Conservation (phyloP, 2,888 invertebrate genomes). For the Leucophora obtusa region DNA sequence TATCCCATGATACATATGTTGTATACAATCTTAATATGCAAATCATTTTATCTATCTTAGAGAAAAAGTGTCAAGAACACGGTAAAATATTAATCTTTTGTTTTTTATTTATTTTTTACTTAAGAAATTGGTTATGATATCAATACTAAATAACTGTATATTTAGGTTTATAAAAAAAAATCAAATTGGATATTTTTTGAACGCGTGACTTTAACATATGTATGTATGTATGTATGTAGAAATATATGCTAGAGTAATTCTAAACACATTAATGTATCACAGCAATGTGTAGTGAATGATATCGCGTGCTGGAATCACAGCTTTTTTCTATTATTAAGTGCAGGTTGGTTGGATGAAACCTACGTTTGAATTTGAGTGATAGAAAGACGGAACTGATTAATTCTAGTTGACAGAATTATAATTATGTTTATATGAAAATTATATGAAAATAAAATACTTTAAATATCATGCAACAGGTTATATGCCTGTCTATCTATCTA, state of each 20-base stretch:
- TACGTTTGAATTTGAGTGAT: constrained; percentile 43
- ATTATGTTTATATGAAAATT: constrained; percentile 64
- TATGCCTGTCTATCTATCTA: constrained; percentile 3
- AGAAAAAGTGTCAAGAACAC: constrained; percentile 20
- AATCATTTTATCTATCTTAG: constrained; percentile 39
- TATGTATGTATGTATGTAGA: too few species aligned
- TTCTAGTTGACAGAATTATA: constrained; percentile 65
- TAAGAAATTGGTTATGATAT: constrained; percentile 30
- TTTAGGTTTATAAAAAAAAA: constrained; percentile 3
- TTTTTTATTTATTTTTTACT: constrained; percentile 19
- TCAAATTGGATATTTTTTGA: constrained; percentile 19
- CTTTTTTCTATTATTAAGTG: constrained; percentile 37
- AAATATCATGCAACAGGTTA: constrained; percentile 51
- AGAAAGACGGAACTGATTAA: constrained; percentile 68
- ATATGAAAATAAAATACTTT: constrained; percentile 25
- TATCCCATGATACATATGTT: background rate
- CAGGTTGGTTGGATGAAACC: constrained; percentile 6
- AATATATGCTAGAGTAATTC: background rate
- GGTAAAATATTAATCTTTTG: constrained; percentile 44
- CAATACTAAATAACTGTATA: constrained; percentile 21
- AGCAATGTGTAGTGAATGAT: constrained; percentile 34
- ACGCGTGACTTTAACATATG: constrained; percentile 36
- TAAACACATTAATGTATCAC: constrained; percentile 8
- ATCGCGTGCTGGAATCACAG: constrained; percentile 66
- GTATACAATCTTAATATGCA: constrained; percentile 34